Evolutionary conservation across 2,797 vertebrate species (phyloP).

Genomic region (Siniperca scherzeri): DNA sequence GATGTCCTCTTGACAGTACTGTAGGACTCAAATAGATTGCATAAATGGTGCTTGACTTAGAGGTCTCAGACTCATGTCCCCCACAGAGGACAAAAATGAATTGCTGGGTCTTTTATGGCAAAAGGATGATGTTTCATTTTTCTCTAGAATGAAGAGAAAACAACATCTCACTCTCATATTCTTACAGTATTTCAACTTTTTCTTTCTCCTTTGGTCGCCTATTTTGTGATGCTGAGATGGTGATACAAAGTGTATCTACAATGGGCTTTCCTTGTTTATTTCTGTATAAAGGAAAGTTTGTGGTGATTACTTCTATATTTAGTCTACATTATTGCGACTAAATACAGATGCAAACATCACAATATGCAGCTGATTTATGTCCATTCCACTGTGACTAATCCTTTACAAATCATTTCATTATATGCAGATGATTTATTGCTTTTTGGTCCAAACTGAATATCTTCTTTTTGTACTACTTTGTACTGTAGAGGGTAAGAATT

Average conservation of each 20-base stretch:
- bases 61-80: no score
- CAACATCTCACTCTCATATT: not conserved
- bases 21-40: not conserved
- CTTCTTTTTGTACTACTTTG: not conserved
- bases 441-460: not conserved
- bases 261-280: not conserved
- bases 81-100: no score
- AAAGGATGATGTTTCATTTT: not conserved
- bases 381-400: not conserved
- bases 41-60: not conserved
- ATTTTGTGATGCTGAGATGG: not conserved
- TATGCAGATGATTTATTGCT: conserved; percentile 19
- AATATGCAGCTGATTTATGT: not conserved
- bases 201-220: not conserved
- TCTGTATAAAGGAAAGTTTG: not conserved
- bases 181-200: not conserved
- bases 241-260: not conserved
- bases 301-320: not conserved
- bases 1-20: not conserved
- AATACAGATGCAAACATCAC: not conserved
- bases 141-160: not conserved
- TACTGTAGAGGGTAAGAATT: not conserved
- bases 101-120: not conserved
- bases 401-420: not conserved
- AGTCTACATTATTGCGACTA: not conserved